phyloP scores from a whole-genome alignment of 1,140 invertebrate genomes.

The Colletes gigas region DNA sequence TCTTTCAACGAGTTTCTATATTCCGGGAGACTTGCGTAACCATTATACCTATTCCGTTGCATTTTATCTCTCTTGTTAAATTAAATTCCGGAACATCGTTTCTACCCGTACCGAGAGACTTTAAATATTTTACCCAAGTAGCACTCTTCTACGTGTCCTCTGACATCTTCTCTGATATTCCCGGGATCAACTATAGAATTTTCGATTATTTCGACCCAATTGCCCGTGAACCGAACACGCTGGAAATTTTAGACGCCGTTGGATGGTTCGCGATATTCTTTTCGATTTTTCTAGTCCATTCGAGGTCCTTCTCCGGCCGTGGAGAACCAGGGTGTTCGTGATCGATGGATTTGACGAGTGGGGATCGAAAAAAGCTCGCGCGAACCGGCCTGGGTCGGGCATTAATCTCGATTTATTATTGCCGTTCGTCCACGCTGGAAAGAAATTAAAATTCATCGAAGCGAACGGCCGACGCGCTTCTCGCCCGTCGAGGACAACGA shows the following conservation, averaged over 20 bases:
- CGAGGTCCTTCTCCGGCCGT: background rate
- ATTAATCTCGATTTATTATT: constrained; percentile 67
- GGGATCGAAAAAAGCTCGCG: constrained; percentile 27
- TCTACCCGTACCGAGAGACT: too few relatives aligned
- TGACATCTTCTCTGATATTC: background rate
- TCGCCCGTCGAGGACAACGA: background rate
- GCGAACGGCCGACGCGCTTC: constrained; percentile 24
- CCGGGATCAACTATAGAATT: background rate
- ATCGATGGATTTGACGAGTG: constrained; percentile 49
- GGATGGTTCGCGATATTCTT: constrained; percentile 12
- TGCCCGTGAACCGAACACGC: background rate
- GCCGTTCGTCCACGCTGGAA: constrained; percentile 57
- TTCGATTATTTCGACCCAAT: background rate
- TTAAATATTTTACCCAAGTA: too few relatives aligned
- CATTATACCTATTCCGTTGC: too few relatives aligned
- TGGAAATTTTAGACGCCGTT: background rate
- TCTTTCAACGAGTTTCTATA: too few relatives aligned
- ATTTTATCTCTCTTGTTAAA: too few relatives aligned
- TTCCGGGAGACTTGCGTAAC: too few relatives aligned
- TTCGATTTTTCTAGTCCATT: background rate
- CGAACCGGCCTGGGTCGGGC: constrained; percentile 9
- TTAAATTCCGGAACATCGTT: too few relatives aligned
- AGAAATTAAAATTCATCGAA: constrained; percentile 68
- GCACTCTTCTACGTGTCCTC: too few relatives aligned
- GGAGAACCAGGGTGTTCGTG: constrained; percentile 42